phyloP scores from a whole-genome alignment of 2,113 vertebrate genomes.

The Scalopus aquaticus region DNA sequence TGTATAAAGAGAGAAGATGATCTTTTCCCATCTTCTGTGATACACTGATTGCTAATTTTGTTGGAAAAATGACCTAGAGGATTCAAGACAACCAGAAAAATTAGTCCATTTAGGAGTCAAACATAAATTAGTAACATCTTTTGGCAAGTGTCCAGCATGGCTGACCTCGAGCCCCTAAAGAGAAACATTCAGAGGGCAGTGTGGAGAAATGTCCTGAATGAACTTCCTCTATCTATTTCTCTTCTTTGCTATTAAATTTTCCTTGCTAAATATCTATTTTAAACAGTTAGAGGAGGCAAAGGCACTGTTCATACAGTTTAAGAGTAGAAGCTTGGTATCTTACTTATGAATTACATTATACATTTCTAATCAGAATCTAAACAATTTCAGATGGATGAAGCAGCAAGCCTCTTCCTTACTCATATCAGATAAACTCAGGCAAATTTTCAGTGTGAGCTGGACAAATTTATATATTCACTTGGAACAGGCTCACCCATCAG shows the following conservation, averaged over 20 bases:
- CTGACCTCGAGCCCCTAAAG: neutral
- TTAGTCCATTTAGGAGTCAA: slow-evolving; percentile 32
- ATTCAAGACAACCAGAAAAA: slow-evolving; percentile 34
- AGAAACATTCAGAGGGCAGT: neutral
- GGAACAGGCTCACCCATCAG: neutral
- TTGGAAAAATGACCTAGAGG: slow-evolving; percentile 35
- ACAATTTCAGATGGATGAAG: slow-evolving; percentile 6
- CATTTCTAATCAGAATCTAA: slow-evolving; percentile 21
- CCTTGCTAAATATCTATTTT: neutral
- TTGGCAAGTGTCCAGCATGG: neutral
- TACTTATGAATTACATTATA: neutral
- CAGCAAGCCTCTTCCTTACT: neutral
- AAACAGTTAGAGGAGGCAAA: neutral
- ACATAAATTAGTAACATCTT: neutral
- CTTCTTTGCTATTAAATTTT: neutral
- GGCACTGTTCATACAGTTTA: neutral
- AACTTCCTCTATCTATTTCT: neutral
- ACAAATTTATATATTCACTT: neutral
- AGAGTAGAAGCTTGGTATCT: neutral
- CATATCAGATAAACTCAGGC: neutral
- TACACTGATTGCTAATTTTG: slow-evolving; percentile 1
- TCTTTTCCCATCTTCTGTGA: neutral
- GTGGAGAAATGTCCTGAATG: neutral
- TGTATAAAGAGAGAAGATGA: neutral
- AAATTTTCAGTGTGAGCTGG: neutral